These are phyloP conservation scores for Linnaemya tessellans DNA, from an alignment of 2,888 invertebrate species.

Conservation along the genomic window DNA sequence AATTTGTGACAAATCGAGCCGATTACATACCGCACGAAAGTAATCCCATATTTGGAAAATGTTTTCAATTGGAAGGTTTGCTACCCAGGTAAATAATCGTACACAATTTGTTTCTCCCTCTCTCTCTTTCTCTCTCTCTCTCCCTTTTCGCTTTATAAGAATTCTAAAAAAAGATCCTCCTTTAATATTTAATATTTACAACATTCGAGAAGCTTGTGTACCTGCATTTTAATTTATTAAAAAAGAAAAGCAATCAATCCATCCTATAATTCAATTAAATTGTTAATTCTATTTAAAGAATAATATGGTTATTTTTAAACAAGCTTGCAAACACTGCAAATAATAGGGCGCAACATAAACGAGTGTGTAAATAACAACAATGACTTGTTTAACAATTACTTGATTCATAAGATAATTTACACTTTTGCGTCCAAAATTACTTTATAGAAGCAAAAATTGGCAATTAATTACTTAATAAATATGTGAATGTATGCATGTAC, in stretches of 20 bases:
- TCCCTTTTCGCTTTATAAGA: neutral
- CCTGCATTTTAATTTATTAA: neutral
- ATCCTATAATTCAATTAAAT: conserved; percentile 29
- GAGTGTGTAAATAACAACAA: too few species aligned
- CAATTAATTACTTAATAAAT: too few species aligned
- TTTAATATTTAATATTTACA: neutral
- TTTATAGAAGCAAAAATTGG: too few species aligned
- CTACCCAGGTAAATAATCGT: conserved; percentile 76
- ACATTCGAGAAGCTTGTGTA: neutral
- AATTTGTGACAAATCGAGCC: conserved; percentile 87
- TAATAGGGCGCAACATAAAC: conserved; percentile 7
- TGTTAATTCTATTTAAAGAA: conserved; percentile 30
- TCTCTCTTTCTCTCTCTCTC: neutral
- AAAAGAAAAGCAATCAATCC: neutral
- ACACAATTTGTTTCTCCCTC: neutral
- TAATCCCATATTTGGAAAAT: conserved; percentile 93
- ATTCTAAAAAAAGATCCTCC: neutral
- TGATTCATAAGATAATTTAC: too few species aligned
- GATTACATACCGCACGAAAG: conserved; percentile 88
- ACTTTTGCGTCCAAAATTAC: too few species aligned
- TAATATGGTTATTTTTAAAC: conserved; percentile 42
- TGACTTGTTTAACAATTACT: too few species aligned
- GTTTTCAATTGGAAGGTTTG: conserved; percentile 81
- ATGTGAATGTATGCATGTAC: too few species aligned
- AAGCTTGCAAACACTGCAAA: neutral